Percentiles rank a stretch among this genome's conserved stretches.
Conservation (phyloP, 2,113 vertebrate species). For the Climacteris rufus region DNA sequence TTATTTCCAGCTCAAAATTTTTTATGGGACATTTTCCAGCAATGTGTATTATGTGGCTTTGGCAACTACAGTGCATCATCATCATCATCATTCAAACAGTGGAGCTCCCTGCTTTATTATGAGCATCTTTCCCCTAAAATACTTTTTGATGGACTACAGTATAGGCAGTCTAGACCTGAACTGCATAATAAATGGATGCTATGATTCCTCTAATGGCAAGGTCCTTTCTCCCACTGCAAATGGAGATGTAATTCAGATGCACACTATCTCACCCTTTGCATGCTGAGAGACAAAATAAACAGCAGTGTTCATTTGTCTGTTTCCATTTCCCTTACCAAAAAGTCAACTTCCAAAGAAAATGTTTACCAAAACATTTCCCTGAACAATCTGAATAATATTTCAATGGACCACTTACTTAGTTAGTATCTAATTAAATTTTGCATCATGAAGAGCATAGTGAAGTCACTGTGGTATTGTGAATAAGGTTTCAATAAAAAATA, state of each 20-base stretch:
- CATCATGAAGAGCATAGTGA: constrained; percentile 41
- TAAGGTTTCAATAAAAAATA: constrained; percentile 61
- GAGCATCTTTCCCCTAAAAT: constrained; percentile 46
- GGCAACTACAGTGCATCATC: constrained; percentile 47
- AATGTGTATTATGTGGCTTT: constrained; percentile 27
- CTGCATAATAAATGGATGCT: constrained; percentile 50
- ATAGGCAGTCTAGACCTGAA: constrained; percentile 34
- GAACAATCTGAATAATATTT: constrained; percentile 54
- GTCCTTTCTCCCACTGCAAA: constrained; percentile 49
- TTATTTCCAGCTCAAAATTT: constrained; percentile 54
- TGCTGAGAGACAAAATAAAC: constrained; percentile 46
- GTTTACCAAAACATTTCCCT: constrained; percentile 54
- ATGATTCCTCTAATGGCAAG: constrained; percentile 46
- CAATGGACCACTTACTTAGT: constrained; percentile 58
- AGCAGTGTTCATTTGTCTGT: constrained; percentile 17
- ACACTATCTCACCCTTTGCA: constrained; percentile 23
- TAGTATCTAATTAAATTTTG: constrained; percentile 60
- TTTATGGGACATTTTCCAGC: constrained; percentile 28
- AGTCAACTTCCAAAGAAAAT: constrained; percentile 53
- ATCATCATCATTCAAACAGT: constrained; percentile 58
- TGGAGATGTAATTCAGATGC: constrained; percentile 47
- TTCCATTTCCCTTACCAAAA: constrained; percentile 39
- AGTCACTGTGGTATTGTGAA: constrained; percentile 55
- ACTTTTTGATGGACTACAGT: constrained; percentile 50
- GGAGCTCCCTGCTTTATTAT: constrained; percentile 43